Evolutionary conservation across 2,888 invertebrate species (phyloP).

Genomic region (Acronicta aceris): DNA sequence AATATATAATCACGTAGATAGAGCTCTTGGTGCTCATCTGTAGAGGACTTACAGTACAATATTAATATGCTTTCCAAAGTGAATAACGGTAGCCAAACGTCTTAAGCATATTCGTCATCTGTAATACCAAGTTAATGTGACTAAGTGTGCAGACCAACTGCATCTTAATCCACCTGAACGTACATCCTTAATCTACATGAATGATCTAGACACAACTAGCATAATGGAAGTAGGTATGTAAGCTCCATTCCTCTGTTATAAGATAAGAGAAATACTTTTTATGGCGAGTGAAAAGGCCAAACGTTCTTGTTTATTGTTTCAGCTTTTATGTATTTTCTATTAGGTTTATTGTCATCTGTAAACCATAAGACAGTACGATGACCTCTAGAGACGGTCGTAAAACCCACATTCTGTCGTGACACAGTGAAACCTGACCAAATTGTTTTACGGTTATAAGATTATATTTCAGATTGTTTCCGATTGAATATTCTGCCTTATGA

Average conservation of each 20-base stretch:
- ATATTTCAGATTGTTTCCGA: neutral
- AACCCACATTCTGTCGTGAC: conserved; percentile 59
- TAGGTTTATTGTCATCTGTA: conserved; percentile 63
- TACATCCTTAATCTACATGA: neutral
- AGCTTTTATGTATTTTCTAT: conserved; percentile 59
- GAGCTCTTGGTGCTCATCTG: no score
- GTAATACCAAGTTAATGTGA: no score
- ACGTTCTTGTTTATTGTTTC: conserved; percentile 32
- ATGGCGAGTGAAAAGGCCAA: conserved; percentile 52
- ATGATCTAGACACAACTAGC: neutral
- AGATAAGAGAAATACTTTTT: conserved; percentile 15
- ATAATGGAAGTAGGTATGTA: neutral
- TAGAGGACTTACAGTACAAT: no score
- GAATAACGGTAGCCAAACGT: no score
- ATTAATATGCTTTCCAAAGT: no score
- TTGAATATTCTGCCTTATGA: conserved; percentile 4
- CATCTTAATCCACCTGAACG: no score
- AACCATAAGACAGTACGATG: conserved; percentile 54
- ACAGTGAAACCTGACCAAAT: conserved; percentile 54
- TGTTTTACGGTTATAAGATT: conserved; percentile 33
- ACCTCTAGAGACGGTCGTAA: conserved; percentile 51
- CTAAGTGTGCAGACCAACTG: no score
- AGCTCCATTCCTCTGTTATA: neutral
- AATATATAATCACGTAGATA: no score
- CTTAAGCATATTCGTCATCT: no score